Evolutionary conservation across 2,797 vertebrate genomes (phyloP).

Genomic region (Malurus leucopterus): DNA sequence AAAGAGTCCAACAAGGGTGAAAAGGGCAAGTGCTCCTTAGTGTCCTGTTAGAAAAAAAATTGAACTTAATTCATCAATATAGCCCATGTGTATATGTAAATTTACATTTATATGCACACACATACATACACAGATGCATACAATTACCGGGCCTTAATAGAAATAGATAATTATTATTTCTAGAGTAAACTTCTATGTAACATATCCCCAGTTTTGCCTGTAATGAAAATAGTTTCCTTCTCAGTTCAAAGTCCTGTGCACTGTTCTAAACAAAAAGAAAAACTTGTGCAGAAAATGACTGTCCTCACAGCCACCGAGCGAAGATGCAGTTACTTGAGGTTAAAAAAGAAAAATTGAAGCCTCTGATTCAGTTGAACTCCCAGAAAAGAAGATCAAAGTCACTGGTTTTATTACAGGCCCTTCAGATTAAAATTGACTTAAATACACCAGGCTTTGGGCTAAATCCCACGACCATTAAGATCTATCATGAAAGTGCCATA

Average conservation of each 20-base stretch:
- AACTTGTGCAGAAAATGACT: not conserved
- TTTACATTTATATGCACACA: not conserved
- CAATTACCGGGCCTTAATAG: not conserved
- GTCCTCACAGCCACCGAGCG: not conserved
- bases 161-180: not conserved
- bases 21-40: not conserved
- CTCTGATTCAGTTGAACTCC: not conserved
- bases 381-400: slow-evolving; percentile 21
- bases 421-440: slow-evolving; percentile 34
- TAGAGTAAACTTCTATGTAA: not conserved
- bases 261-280: not conserved
- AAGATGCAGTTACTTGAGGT: not conserved
- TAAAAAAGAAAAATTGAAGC: slow-evolving; percentile 5
- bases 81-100: not conserved
- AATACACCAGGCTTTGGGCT: slow-evolving; percentile 11
- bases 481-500: not conserved
- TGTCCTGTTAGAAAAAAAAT: not conserved
- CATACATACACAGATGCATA: accelerated
- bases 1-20: not conserved
- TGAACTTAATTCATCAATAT: not conserved
- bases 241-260: not conserved
- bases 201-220: not conserved
- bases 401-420: slow-evolving; percentile 7
- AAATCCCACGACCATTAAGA: slow-evolving; percentile 16
- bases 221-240: not conserved